These are phyloP conservation scores for Phalloptychus januarius DNA, from an alignment of 2,797 vertebrate species.

Conservation along the genomic window DNA sequence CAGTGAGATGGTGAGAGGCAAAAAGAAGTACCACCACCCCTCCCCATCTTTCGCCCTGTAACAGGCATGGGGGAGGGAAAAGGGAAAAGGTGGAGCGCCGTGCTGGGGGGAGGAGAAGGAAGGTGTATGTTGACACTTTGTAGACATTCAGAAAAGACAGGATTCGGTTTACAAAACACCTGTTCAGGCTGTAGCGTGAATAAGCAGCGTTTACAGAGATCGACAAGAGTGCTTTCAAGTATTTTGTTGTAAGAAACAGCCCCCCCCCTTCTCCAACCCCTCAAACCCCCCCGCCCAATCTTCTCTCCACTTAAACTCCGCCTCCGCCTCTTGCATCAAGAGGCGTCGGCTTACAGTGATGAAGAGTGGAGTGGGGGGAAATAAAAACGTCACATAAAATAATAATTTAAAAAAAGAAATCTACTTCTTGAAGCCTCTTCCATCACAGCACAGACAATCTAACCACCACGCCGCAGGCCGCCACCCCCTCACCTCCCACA, in stretches of 20 bases:
- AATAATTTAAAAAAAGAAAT: neutral
- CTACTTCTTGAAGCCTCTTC: constrained; percentile 39
- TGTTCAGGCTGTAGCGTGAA: constrained; percentile 86
- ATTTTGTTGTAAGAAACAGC: constrained; percentile 85
- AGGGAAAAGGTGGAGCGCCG: constrained; percentile 33
- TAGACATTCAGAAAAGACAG: constrained; percentile 84
- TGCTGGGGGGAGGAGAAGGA: neutral
- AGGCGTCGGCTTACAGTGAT: constrained; percentile 62
- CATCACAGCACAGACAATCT: constrained; percentile 67
- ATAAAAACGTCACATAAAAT: neutral
- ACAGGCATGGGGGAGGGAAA: constrained; percentile 50
- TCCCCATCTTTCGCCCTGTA: constrained; percentile 18
- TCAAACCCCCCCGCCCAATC: constrained; percentile 49
- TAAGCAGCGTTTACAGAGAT: constrained; percentile 85
- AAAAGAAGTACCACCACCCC: constrained; percentile 33
- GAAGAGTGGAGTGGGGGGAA: constrained; percentile 34
- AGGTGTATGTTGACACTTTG: constrained; percentile 72
- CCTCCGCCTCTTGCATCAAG: constrained; percentile 58
- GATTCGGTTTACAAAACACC: constrained; percentile 82
- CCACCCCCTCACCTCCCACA: constrained; percentile 26
- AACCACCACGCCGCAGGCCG: constrained; percentile 48
- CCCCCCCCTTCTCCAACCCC: too few species aligned
- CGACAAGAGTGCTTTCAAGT: constrained; percentile 85
- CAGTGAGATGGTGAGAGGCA: constrained; percentile 82
- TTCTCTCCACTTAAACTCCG: constrained; percentile 58